Base-by-base conservation (phyloP, 35 echinoderm and acorn worm species). In the Eucidaris tribuloides region DNA sequence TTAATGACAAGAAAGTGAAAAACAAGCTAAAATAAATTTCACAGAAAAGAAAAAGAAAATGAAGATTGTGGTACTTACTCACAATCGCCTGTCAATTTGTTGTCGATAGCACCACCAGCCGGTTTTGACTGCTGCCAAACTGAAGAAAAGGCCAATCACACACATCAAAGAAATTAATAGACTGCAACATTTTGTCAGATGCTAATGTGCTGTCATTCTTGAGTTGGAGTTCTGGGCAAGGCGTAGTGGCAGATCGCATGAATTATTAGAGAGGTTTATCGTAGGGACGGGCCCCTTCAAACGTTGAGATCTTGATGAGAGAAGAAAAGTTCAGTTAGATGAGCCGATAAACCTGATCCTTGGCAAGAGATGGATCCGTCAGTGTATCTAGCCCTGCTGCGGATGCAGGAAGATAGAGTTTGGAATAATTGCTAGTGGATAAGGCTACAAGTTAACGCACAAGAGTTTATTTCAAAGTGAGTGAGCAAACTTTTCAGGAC, bases 61-160 rank as follows among this genome's bases (percentile, higher is more conserved):
- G 76, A 76, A 7, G 1, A 42, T 14, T 40, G n/a, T 22, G 18
- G 35, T 86, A 93, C 95, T n/a, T n/a, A n/a, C 95, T 98, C 41
- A 98, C 95, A 90, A 99, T 99, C 46, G 96, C 96, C 63, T 99
- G 96, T 56, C 90, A 90, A 93, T 87, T 99, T 99, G 90, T 99
- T 99, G 84, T 99, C 96, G 71, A 99, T 99, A 23, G 91, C 96
- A 55, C 96, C 96, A 48, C 85, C 84, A 74, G 82, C 79, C 7
- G 86, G 65, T 41, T 86, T 83, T 78, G 84, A n/a, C n/a, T n/a
- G n/a, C n/a, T 97, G 89, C 89, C 86, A 44, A 77, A 82, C 85
- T 58, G 89, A 77, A 91, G 83, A 91, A 97, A 52, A 88, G n/a
- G 94, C 81, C 81, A 76, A 83, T 57, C 91, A 88, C 46, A 97